These are phyloP conservation scores for Hydropsyche tenuis DNA, from an alignment of 1,140 invertebrate species.

Conservation along the genomic window DNA sequence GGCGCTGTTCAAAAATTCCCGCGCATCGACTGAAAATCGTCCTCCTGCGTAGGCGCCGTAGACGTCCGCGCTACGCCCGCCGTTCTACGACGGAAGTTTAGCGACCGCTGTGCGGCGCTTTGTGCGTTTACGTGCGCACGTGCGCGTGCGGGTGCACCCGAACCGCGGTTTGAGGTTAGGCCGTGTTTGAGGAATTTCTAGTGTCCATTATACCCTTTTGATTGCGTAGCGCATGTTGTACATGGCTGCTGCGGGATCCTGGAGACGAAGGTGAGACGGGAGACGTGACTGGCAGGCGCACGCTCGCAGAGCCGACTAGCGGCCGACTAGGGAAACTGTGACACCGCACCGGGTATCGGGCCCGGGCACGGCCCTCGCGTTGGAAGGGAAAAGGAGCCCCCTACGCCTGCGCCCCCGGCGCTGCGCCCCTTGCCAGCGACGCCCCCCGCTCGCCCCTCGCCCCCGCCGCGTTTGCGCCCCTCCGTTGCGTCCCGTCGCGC, in stretches of 20 bases:
- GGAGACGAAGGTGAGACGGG: neutral
- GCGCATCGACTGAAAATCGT: too few species aligned
- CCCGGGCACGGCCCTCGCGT: neutral
- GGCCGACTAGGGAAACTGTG: neutral
- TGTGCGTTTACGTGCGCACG: neutral
- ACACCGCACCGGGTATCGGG: neutral
- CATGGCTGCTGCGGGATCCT: too few species aligned
- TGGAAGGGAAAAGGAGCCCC: too few species aligned
- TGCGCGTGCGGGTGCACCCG: neutral
- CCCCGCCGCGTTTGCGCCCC: neutral
- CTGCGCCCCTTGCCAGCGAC: neutral
- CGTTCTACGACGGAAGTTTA: neutral
- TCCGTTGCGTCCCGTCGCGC: neutral
- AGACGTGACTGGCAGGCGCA: neutral
- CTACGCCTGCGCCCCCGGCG: too few species aligned
- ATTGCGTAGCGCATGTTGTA: too few species aligned
- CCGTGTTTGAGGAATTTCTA: too few species aligned
- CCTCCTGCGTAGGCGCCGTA: too few species aligned
- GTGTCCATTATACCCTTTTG: too few species aligned
- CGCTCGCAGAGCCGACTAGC: neutral
- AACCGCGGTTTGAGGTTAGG: too few species aligned
- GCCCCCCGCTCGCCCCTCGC: constrained; percentile 9
- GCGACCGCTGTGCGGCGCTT: neutral
- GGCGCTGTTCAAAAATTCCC: too few species aligned
- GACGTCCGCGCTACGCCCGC: too few species aligned